These are phyloP conservation scores for Cheiracanthium punctorium DNA, from an alignment of 2,888 invertebrate genomes.

Conservation along the genomic window DNA sequence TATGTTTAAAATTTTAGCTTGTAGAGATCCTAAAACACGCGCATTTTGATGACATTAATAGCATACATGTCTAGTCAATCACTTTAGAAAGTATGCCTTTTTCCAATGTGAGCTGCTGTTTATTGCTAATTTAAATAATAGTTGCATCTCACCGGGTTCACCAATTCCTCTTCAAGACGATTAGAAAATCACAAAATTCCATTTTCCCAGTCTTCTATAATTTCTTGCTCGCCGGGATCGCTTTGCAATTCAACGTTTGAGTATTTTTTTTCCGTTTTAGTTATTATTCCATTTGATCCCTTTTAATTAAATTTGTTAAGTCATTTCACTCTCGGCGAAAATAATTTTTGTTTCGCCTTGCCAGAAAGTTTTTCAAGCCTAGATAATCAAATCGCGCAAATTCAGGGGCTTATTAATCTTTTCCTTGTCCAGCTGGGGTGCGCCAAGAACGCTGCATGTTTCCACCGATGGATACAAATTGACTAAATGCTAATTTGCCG, in stretches of 20 bases:
- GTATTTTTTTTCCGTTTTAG: constrained; percentile 47
- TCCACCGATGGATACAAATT: constrained; percentile 65
- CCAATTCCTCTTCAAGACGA: constrained; percentile 51
- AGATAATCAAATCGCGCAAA: constrained; percentile 67
- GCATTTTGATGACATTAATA: no score
- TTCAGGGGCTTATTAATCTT: constrained; percentile 68
- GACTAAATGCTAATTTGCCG: constrained; percentile 68
- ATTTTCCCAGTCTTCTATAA: constrained; percentile 53
- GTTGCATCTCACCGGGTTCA: background rate
- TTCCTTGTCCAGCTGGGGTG: constrained; percentile 55
- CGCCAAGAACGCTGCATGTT: constrained; percentile 26
- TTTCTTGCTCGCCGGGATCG: constrained; percentile 52
- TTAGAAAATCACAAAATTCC: constrained; percentile 63
- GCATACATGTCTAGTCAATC: background rate
- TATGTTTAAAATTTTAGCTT: no score
- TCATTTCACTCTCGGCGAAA: constrained; percentile 68
- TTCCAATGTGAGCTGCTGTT: constrained; percentile 33
- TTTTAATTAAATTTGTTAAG: constrained; percentile 70
- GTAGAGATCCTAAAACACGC: no score
- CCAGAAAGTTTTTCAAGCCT: constrained; percentile 62
- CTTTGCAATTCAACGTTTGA: constrained; percentile 59
- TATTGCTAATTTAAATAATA: constrained; percentile 23
- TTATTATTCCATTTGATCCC: constrained; percentile 69
- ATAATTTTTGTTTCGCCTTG: constrained; percentile 66
- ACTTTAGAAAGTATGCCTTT: constrained; percentile 17